Evolutionary conservation across 2,113 vertebrate species (phyloP), one percentile per base, ranked within the genome.

Genomic region (Meleagris gallopavo): DNA sequence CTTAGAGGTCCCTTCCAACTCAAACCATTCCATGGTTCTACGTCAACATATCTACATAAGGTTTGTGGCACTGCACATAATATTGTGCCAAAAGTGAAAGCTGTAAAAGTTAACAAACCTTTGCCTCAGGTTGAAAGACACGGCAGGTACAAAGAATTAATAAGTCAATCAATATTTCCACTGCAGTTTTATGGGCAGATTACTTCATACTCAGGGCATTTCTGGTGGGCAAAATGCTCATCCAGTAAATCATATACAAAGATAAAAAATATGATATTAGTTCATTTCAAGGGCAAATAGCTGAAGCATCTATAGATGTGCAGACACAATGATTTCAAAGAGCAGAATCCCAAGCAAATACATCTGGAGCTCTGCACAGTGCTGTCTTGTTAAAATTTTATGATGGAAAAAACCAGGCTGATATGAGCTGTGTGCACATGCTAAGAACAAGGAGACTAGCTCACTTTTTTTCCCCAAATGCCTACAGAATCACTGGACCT

Each of bases 331-430:
- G 86, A 67, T 74, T 95, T 74, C 55, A 67, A 46, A 81, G 34
- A 82, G 67, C 27, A 81, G 64, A 86, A 73, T 67, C 72, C 21
- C 32, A 77, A 9, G 76, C 32, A 74, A 88, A 40, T 38, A 67
- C 34, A 65, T 81, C 38, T 72, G 32, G 61, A 83, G 50, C 46
- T 83, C 67, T 43, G 25, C 40, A 64, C 7, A 34, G 40, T 46
- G 62, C 29, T 71, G 52, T 19, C 45, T 36, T 57, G 41, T 94
- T 91, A 88, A 90, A 41, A 83, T 91, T 86, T 95, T 55, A 93
- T 84, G 62, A 86, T 6, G 52, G 84, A 94, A 95, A 95, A 76
- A 78, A 40, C 0, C 25, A 61, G 85, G 48, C 7, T 83, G 48
- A 43, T 16, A 61, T 32, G 34, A 95, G 29, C 65, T 3, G 3